Evolutionary conservation across 2,797 vertebrate species (phyloP).

Genomic region (Liparis tanakae): DNA sequence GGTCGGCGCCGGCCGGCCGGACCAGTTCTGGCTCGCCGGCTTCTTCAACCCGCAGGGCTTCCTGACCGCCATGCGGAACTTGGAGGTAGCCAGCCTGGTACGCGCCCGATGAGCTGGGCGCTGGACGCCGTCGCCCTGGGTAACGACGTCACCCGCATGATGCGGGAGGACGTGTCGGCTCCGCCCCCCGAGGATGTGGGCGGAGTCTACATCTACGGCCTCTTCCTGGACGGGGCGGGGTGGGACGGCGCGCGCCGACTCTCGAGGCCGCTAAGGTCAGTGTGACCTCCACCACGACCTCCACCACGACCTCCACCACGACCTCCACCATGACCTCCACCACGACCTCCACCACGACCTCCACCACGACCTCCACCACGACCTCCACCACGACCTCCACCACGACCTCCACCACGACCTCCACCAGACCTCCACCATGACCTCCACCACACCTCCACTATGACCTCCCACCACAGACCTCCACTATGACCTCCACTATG

Average conservation of each 20-base stretch:
- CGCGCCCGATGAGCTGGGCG: conserved; percentile 87
- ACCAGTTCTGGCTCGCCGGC: conserved; percentile 89
- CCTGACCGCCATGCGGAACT: conserved; percentile 88
- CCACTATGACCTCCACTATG: too few relatives aligned
- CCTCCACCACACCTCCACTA: too few relatives aligned
- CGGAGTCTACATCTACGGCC: conserved; percentile 87
- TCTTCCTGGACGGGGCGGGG: conserved; percentile 87
- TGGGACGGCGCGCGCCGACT: conserved; percentile 86
- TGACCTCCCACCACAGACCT: too few relatives aligned
- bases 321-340: too few relatives aligned
- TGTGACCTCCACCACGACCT: too few relatives aligned
- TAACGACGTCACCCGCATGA: conserved; percentile 89
- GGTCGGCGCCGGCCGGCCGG: conserved; percentile 81
- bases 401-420: too few relatives aligned
- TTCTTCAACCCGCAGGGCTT: conserved; percentile 93
- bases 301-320: too few relatives aligned
- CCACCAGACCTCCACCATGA: too few relatives aligned
- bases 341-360: too few relatives aligned
- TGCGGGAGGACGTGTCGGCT: conserved; percentile 85
- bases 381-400: too few relatives aligned
- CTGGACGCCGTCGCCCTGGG: conserved; percentile 85
- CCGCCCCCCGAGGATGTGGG: conserved; percentile 84
- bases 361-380: too few relatives aligned
- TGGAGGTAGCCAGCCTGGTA: conserved; percentile 87
- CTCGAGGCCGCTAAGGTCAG: conserved; percentile 82